These are phyloP conservation scores for Muscicapa comitata DNA, from an alignment of 2,797 vertebrate species.

Conservation along the genomic window DNA sequence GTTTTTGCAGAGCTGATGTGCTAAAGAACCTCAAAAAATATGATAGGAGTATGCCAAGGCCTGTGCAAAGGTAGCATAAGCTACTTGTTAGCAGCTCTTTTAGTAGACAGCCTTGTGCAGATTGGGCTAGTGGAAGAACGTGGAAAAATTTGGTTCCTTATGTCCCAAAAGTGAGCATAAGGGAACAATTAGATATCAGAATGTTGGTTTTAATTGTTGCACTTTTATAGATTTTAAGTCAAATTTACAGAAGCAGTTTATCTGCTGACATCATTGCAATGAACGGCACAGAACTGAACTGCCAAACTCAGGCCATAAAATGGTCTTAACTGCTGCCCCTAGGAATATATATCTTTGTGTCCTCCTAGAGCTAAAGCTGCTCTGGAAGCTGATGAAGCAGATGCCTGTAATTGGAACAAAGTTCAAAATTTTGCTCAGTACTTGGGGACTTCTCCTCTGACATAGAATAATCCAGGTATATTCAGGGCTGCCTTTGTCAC, in stretches of 20 bases:
- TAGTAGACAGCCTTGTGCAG: neutral
- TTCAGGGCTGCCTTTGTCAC: neutral
- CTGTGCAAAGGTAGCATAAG: neutral
- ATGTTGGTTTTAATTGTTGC: neutral
- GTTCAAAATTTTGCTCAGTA: neutral
- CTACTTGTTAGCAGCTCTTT: neutral
- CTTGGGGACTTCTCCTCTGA: neutral
- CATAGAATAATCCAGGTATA: neutral
- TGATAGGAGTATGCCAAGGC: neutral
- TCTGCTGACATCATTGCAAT: neutral
- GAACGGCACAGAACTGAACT: neutral
- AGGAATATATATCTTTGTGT: neutral
- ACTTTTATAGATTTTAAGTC: neutral
- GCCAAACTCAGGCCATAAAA: neutral
- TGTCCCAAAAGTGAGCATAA: neutral
- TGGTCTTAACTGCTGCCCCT: neutral
- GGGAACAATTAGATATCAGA: neutral
- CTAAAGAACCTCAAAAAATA: neutral
- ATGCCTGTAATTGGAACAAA: neutral
- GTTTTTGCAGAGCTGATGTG: neutral
- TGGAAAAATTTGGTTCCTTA: neutral
- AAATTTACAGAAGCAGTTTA: neutral
- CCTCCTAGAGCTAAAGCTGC: neutral
- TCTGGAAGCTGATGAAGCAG: neutral
- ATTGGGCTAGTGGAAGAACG: neutral